phyloP scores from a whole-genome alignment of 2,888 invertebrate species.

The Lomographa bimaculata region DNA sequence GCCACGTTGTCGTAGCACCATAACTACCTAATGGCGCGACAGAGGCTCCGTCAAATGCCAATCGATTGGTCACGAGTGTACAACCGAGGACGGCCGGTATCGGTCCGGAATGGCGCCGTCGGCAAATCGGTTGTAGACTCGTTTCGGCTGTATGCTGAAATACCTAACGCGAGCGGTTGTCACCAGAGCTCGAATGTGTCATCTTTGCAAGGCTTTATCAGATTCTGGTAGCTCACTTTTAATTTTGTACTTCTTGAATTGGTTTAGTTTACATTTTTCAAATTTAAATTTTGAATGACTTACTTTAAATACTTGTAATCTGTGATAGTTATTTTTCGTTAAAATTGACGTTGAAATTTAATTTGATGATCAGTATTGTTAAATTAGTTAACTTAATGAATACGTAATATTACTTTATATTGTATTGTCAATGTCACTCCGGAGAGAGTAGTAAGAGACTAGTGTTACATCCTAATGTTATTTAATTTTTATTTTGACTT shows the following conservation, averaged over 20 bases:
- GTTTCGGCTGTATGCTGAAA: slow-evolving; percentile 35
- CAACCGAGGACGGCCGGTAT: slow-evolving; percentile 53
- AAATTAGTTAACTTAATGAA: neutral
- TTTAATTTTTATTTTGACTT: slow-evolving; percentile 31
- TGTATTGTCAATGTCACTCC: slow-evolving; percentile 27
- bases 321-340: no score
- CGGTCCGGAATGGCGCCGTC: slow-evolving; percentile 36
- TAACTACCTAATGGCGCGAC: slow-evolving; percentile 69
- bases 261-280: no score
- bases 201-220: slow-evolving; percentile 25
- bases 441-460: slow-evolving; percentile 72
- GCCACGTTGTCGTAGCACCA: slow-evolving; percentile 54
- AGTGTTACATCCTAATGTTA: slow-evolving; percentile 33
- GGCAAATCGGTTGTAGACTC: slow-evolving; percentile 54
- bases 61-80: slow-evolving; percentile 67
- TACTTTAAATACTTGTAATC: no score
- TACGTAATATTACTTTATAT: neutral
- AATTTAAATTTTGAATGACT: no score
- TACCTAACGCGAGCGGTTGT: slow-evolving; percentile 31
- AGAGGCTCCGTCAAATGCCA: slow-evolving; percentile 71
- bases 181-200: slow-evolving; percentile 34
- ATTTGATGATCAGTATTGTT: slow-evolving; percentile 55
- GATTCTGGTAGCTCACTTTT: slow-evolving; percentile 11
- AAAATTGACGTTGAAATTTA: slow-evolving; percentile 8
- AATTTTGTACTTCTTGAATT: slow-evolving; percentile 1